phyloP scores from a whole-genome alignment of 2,113 vertebrate species.

The Toxostoma redivivum region DNA sequence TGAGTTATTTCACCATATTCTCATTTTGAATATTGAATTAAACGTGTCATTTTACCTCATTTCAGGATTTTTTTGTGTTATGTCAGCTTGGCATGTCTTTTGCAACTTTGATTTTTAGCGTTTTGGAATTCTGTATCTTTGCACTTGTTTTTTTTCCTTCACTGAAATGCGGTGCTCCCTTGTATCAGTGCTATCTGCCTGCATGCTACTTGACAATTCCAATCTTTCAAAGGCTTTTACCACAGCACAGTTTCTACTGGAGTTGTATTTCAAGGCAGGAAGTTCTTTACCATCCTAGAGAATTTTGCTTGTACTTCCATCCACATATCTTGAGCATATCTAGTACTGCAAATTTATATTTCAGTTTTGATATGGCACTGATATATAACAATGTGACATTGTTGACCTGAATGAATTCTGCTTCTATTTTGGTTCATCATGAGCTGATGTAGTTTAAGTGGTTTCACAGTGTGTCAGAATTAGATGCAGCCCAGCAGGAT shows the following conservation, averaged over 20 bases:
- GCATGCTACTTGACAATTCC: background rate
- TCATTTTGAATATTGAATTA: background rate
- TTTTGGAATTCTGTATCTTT: background rate
- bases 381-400: background rate
- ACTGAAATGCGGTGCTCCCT: background rate
- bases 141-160: background rate
- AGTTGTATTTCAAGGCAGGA: background rate
- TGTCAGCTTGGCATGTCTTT: background rate
- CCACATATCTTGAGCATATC: background rate
- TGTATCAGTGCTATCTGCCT: background rate
- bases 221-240: background rate
- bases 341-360: background rate
- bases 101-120: background rate
- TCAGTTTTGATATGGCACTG: background rate
- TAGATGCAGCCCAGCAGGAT: background rate
- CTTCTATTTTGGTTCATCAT: background rate
- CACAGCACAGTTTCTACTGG: background rate
- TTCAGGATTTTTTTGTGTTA: background rate
- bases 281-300: background rate
- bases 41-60: background rate
- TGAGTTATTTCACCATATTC: background rate
- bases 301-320: background rate
- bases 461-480: background rate
- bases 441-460: background rate
- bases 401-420: background rate